Evolutionary conservation across 2,888 invertebrate species (phyloP).

Genomic region (Polymixis lichenea): DNA sequence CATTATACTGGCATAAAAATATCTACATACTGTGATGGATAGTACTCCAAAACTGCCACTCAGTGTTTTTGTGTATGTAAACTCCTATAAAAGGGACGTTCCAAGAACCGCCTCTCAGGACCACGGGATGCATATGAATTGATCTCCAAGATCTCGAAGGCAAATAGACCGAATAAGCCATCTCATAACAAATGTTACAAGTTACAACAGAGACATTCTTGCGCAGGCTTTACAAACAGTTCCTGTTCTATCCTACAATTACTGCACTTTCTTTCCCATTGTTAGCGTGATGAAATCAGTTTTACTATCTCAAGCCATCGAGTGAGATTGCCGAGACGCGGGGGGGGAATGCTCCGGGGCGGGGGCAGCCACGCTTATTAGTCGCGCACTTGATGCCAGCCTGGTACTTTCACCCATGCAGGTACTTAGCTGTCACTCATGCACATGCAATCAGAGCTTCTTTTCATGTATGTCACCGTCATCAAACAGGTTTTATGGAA

Average conservation of each 20-base stretch:
- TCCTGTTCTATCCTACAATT: slow-evolving; percentile 87
- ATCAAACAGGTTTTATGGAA: slow-evolving; percentile 51
- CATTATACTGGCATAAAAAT: not conserved
- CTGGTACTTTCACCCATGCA: slow-evolving; percentile 87
- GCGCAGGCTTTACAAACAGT: slow-evolving; percentile 72
- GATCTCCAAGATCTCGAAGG: not conserved
- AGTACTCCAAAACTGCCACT: not conserved
- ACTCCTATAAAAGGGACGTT: not conserved
- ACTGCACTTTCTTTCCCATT: slow-evolving; percentile 89
- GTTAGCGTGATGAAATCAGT: slow-evolving; percentile 86
- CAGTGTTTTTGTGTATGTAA: not conserved
- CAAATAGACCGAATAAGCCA: not conserved
- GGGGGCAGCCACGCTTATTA: slow-evolving; percentile 74
- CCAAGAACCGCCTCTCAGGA: not conserved
- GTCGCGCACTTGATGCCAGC: slow-evolving; percentile 82
- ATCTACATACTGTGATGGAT: not conserved
- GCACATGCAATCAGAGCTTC: slow-evolving; percentile 78
- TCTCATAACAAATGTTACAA: slow-evolving; percentile 6
- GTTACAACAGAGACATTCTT: slow-evolving; percentile 24
- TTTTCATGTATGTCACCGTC: slow-evolving; percentile 68
- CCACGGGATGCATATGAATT: too few species aligned
- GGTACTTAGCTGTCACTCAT: slow-evolving; percentile 81
- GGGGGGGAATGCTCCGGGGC: slow-evolving; percentile 71
- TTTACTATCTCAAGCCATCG: slow-evolving; percentile 87
- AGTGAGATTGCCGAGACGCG: slow-evolving; percentile 82